A percentile compares a stretch with the other conserved stretches of the same genome.
phyloP scores from a whole-genome alignment of 2,113 vertebrate genomes.

The Nibea coibor region DNA sequence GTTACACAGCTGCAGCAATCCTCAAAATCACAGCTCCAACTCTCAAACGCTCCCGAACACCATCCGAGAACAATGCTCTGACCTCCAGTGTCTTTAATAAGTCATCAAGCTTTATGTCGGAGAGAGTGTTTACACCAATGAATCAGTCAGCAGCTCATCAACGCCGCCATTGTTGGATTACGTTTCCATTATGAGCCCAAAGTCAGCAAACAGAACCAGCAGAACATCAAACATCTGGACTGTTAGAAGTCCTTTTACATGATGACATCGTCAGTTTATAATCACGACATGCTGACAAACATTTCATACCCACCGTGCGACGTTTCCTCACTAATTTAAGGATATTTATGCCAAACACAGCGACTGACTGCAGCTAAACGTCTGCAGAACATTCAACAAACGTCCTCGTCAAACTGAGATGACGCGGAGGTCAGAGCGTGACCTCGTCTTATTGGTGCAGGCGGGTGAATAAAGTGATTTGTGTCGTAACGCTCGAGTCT shows the following conservation, averaged over 20 bases:
- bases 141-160: neutral
- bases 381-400: neutral
- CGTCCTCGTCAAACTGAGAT: neutral
- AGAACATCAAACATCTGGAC: neutral
- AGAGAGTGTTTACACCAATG: neutral
- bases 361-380: conserved; percentile 26
- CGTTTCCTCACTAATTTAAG: neutral
- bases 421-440: neutral
- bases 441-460: neutral
- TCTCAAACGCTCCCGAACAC: neutral
- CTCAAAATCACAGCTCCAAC: conserved; percentile 23
- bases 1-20: conserved; percentile 40
- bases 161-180: neutral
- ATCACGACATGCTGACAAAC: neutral
- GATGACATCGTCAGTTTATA: neutral
- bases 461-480: conserved; percentile 3
- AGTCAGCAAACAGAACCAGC: neutral
- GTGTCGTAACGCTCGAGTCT: conserved; percentile 20
- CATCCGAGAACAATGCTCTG: neutral
- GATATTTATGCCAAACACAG: conserved; percentile 11
- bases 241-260: too few relatives aligned
- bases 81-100: neutral
- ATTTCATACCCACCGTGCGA: neutral
- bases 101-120: neutral
- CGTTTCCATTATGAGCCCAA: neutral